Conservation (phyloP, 2,113 vertebrate genomes). For the Narcine bancroftii region DNA sequence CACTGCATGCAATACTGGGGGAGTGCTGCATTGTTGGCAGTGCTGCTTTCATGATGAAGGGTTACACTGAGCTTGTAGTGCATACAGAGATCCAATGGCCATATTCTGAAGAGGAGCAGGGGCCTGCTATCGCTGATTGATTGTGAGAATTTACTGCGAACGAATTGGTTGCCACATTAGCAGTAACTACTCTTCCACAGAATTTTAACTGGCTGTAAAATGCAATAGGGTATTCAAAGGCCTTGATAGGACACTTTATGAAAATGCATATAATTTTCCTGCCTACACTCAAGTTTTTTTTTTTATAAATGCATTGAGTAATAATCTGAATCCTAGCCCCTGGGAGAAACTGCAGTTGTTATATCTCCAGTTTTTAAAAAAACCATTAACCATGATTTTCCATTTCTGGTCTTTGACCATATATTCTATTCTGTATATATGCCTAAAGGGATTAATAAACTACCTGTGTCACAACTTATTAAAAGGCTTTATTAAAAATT, state of each 20-base stretch:
- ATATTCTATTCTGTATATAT: not conserved
- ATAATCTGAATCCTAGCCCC: not conserved
- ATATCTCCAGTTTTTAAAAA: not conserved
- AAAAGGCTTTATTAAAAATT: not conserved
- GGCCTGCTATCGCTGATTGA: too few species aligned
- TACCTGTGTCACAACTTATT: not conserved
- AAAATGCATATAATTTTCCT: too few species aligned
- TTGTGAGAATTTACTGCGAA: too few species aligned
- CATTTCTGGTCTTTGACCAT: not conserved
- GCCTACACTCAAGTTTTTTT: not conserved
- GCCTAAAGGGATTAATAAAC: not conserved
- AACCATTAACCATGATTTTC: not conserved
- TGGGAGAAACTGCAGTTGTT: not conserved
- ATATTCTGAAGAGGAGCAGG: too few species aligned
- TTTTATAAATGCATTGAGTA: not conserved
- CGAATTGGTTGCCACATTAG: too few species aligned
- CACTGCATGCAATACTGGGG: too few species aligned
- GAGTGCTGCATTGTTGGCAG: too few species aligned
- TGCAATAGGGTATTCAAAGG: too few species aligned
- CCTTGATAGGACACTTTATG: too few species aligned
- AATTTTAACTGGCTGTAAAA: too few species aligned
- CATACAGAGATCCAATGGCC: too few species aligned
- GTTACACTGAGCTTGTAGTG: not conserved
- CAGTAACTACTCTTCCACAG: too few species aligned
- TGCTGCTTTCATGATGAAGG: not conserved